Evolutionary conservation across 2,888 invertebrate species (phyloP), one percentile per base, ranked within the genome.

Genomic region (Globia sparganii): DNA sequence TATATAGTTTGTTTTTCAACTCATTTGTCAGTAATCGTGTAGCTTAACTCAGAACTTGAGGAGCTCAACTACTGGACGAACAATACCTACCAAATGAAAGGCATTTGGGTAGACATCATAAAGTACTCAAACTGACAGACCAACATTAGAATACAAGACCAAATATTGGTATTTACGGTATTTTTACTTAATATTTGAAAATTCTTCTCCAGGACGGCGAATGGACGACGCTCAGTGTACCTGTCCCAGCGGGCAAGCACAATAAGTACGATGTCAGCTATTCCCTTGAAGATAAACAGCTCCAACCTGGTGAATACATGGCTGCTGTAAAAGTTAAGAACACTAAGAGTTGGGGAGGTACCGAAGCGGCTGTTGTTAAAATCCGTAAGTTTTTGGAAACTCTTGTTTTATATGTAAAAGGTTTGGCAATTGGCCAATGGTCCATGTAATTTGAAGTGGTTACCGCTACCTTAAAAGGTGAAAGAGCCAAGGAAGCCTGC

Each of bases 271-370:
- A 92, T 0, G 68, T 95, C 0, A 84, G 84, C 0, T 92, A 92
- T 72, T 81, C 89, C 0, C 76, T 96, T 0, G 87, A 91, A 5
- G 90, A 92, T 64, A 86, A 89, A 1, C 83, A 90, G 25, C 40
- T 95, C 0, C 86, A 86, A 0, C 83, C 90, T 0, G 96, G 95
- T 0, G 90, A 90, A 3, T 96, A 96, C 87, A 91, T 94, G 25
- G 95, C 91, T 0, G 74, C 90, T 0, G 90, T 96, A 25, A 93
- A 93, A 56, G 96, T 93, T 0, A 91, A 90, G 87, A 96, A 96
- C 80, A 87, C 88, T 2, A 92, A 94, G 81, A 92, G 91, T 61
- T 95, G 94, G 95, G 94, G 94, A 65, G 86, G 90, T 4, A 87
- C 88, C 28, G 91, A 92, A 0, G 91, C 92, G 0, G 83, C 87